Percentiles rank a stretch among this genome's conserved stretches.
These are phyloP conservation scores for Hyposmocoma kahamanoa DNA, from an alignment of 1,140 invertebrate genomes.

Conservation along the genomic window DNA sequence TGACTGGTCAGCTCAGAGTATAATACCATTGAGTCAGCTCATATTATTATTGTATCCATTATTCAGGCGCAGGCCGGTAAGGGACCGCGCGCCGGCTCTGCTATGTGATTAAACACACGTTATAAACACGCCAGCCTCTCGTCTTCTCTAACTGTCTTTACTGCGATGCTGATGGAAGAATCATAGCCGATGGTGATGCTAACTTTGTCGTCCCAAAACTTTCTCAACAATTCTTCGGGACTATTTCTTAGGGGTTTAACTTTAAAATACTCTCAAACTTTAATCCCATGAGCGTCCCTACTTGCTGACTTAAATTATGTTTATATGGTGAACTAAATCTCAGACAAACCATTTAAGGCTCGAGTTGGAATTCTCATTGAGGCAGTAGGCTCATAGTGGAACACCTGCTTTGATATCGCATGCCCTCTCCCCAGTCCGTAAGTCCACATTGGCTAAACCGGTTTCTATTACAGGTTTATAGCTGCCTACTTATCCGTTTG, in stretches of 20 bases:
- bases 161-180: conserved; percentile 35
- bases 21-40: conserved; percentile 31
- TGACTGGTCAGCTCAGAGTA: no score
- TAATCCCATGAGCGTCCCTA: no score
- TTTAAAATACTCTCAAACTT: background rate
- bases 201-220: conserved; percentile 6
- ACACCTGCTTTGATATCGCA: conserved; percentile 68
- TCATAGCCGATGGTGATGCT: conserved; percentile 30
- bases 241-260: background rate
- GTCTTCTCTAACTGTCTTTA: conserved; percentile 31
- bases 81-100: conserved; percentile 41
- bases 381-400: conserved; percentile 46
- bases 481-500: conserved; percentile 58
- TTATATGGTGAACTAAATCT: conserved; percentile 27
- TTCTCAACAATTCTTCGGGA: conserved; percentile 3
- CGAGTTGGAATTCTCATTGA: conserved; percentile 63
- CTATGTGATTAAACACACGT: conserved; percentile 69
- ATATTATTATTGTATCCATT: conserved; percentile 68
- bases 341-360: conserved; percentile 37
- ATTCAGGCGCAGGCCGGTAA: conserved; percentile 51
- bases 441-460: conserved; percentile 64
- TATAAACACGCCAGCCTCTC: conserved; percentile 56
- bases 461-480: conserved; percentile 65
- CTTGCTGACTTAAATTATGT: background rate
- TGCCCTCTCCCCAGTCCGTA: conserved; percentile 49